Evolutionary conservation across 2,113 vertebrate genomes (phyloP).

Genomic region (Holacanthus passer): DNA sequence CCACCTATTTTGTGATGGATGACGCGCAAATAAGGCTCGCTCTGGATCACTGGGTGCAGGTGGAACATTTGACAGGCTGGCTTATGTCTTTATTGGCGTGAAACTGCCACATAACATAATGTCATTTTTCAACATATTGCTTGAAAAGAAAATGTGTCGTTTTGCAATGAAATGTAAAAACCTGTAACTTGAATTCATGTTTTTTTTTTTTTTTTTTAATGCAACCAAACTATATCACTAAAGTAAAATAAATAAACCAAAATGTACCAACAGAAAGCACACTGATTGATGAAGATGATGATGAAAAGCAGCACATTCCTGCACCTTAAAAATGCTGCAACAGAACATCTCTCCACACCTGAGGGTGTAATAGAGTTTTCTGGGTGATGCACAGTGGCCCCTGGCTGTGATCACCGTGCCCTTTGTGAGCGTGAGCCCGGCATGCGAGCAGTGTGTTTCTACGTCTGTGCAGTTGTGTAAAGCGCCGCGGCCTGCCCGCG

Average conservation of each 20-base stretch:
- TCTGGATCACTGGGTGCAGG: background rate
- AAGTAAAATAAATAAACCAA: background rate
- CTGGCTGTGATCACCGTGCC: slow-evolving; percentile 47
- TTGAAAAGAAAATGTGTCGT: background rate
- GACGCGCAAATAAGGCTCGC: background rate
- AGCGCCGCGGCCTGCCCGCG: slow-evolving; percentile 41
- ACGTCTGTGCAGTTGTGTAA: slow-evolving; percentile 61
- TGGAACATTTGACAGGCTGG: background rate
- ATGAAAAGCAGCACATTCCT: background rate
- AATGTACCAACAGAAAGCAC: background rate
- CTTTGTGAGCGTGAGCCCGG: slow-evolving; percentile 40
- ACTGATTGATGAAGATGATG: background rate
- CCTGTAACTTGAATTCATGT: background rate
- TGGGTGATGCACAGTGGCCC: slow-evolving; percentile 2
- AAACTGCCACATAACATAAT: background rate
- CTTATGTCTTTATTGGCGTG: background rate
- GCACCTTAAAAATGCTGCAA: background rate
- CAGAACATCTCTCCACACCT: slow-evolving; percentile 1
- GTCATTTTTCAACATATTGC: background rate
- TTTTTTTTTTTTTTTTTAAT: no score
- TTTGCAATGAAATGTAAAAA: background rate
- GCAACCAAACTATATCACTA: background rate
- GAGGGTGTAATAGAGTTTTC: slow-evolving; percentile 43
- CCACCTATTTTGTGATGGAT: background rate
- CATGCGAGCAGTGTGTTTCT: slow-evolving; percentile 53